Conservation (phyloP, 2,888 invertebrate species). For the Drosophila peninsularis region DNA sequence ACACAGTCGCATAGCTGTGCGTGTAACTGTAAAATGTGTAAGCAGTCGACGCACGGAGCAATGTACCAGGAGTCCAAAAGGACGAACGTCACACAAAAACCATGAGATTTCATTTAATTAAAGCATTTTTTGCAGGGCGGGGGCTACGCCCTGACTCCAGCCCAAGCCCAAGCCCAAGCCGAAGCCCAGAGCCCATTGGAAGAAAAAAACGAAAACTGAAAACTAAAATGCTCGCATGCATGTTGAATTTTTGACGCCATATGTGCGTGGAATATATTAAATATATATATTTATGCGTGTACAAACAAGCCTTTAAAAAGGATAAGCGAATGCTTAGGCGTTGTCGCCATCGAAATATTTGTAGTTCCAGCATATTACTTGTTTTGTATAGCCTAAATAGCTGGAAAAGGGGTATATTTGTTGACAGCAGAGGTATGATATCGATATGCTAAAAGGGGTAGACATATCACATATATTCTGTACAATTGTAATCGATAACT, state of each 20-base stretch:
- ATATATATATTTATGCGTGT: conserved; percentile 34
- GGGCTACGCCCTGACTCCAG: not conserved
- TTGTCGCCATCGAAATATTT: conserved; percentile 36
- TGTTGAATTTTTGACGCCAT: conserved; percentile 73
- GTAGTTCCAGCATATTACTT: conserved; percentile 31
- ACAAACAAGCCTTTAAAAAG: conserved; percentile 62
- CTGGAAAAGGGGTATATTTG: not conserved
- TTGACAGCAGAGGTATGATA: not conserved
- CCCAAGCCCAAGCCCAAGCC: not conserved
- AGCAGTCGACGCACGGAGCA: conserved; percentile 68
- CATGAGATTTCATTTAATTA: conserved; percentile 79
- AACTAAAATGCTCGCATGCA: conserved; percentile 52
- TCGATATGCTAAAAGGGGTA: too few relatives aligned
- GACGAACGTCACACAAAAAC: conserved; percentile 66
- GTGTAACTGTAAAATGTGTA: conserved; percentile 76
- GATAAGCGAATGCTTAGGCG: conserved; percentile 40
- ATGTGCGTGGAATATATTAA: conserved; percentile 79
- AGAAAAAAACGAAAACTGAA: conserved; percentile 13
- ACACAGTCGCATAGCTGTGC: conserved; percentile 67
- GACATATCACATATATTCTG: too few relatives aligned
- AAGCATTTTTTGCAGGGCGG: conserved; percentile 56
- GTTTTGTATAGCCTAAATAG: not conserved
- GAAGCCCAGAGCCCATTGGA: not conserved
- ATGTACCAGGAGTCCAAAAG: conserved; percentile 32
- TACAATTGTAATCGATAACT: too few relatives aligned